Percentiles rank a stretch among this genome's conserved stretches.
Conservation (phyloP, 1,140 invertebrate genomes). For the Diachasmimorpha longicaudata region DNA sequence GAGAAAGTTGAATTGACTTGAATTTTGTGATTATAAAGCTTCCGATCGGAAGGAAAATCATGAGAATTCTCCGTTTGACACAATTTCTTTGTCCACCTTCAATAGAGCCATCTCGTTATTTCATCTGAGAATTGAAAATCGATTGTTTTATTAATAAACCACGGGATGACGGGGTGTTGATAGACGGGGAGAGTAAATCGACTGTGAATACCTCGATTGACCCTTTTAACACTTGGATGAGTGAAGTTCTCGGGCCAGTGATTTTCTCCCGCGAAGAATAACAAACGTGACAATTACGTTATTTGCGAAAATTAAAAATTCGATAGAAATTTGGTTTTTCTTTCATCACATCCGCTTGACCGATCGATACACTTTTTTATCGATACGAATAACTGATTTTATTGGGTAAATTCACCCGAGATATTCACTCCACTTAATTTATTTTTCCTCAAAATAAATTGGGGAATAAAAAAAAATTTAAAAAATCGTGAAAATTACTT, state of each 20-base stretch:
- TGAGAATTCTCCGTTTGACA: not conserved
- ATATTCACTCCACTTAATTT: no score
- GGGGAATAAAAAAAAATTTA: not conserved
- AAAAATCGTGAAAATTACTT: no score
- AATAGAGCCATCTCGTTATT: not conserved
- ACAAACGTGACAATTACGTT: not conserved
- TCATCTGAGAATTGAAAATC: conserved; percentile 24
- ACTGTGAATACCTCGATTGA: conserved; percentile 57
- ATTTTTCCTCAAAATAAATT: no score
- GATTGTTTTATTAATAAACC: conserved; percentile 18
- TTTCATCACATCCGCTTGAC: not conserved
- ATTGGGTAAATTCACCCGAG: no score
- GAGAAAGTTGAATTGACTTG: no score
- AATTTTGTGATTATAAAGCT: no score
- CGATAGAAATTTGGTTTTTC: not conserved
- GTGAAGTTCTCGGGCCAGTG: conserved; percentile 51
- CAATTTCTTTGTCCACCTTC: not conserved
- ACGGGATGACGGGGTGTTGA: not conserved
- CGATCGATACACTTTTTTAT: no score
- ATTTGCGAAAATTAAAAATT: not conserved
- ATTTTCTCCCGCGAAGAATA: conserved; percentile 10
- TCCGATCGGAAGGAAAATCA: no score
- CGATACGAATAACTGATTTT: no score
- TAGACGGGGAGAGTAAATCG: conserved; percentile 53
- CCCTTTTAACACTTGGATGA: conserved; percentile 60